Evolutionary conservation across 2,113 vertebrate species (phyloP).

Genomic region (Crotalus viridis): DNA sequence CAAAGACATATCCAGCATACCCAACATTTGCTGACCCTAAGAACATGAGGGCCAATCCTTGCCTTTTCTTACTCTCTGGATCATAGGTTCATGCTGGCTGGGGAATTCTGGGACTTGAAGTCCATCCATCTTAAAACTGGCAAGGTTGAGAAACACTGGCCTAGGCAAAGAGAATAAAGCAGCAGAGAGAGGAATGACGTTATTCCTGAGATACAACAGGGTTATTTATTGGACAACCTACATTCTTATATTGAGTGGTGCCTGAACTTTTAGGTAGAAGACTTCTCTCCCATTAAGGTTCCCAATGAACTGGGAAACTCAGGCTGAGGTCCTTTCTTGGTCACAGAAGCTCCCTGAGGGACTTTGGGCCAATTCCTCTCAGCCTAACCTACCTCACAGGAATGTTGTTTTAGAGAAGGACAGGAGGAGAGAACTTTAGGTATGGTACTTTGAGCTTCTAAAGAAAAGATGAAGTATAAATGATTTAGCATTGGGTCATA

Average conservation of each 20-base stretch:
- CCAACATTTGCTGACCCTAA: no score
- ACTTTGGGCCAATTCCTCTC: not conserved
- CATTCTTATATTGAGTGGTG: no score
- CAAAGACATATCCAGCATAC: no score
- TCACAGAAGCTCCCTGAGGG: not conserved
- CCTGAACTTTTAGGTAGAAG: no score
- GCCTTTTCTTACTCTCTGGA: no score
- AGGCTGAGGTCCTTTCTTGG: not conserved
- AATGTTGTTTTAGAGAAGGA: not conserved
- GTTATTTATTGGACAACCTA: no score
- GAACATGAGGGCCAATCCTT: no score
- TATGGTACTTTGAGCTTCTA: not conserved
- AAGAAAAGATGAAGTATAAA: not conserved
- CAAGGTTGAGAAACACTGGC: no score
- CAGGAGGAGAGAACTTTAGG: not conserved
- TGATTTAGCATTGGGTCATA: not conserved
- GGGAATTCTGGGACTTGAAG: no score
- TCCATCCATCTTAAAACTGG: no score
- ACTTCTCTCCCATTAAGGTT: not conserved
- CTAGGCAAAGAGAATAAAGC: no score
- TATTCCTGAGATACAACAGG: not conserved
- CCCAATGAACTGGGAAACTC: not conserved
- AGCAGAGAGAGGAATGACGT: not conserved
- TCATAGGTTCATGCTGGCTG: no score
- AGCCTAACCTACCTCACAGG: not conserved